Base-by-base conservation (phyloP, 2,113 vertebrate genomes). In the Malaclemys terrapin region DNA sequence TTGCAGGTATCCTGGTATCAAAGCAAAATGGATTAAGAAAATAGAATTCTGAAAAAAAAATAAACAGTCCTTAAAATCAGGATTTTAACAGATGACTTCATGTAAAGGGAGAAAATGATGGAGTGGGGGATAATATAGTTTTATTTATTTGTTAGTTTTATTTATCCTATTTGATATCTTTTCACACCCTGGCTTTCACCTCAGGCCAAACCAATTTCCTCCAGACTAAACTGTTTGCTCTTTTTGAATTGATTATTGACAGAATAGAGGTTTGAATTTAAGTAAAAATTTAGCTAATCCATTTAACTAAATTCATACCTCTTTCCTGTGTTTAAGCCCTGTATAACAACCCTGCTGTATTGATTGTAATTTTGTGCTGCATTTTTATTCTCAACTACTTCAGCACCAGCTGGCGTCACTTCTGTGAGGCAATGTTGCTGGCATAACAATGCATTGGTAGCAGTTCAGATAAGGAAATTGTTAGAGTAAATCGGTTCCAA, bases 221-320 rank as follows among this genome's bases (percentile, higher is more conserved):
- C 79, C 72, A 94, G 42, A 91, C 82, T 92, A 85, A 91, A 95
- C 54, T 42, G 6, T 1, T 87, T 88, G 4, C 24, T 93, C 22
- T 86, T 93, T 95, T 87, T 87, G 24, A 56, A 49, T 86, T 89
- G 53, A 87, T 96, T 89, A 92, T 85, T 90, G 82, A 69, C 75
- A 52, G 19, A 82, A 10, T 49, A 24, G 84, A 82, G 8, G 42
- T 45, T 86, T 94, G 93, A 96, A 89, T 91, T 57, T 35, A 93
- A 52, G 31, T 94, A 92, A 6, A 89, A 85, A 94, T 76, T 79
- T 8, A 85, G 42, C 10, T 91, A 91, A 95, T 93, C 42, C 8
- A 57, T 88, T 95, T 82, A 88, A 79, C 69, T 85, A 88, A 85
- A 93, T 92, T 90, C 82, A 84, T 86, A 89, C 75, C 35, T 89